Evolutionary conservation across 2,797 vertebrate species (phyloP), one percentile per base, ranked within the genome.

Genomic region (Phalloptychus januarius): DNA sequence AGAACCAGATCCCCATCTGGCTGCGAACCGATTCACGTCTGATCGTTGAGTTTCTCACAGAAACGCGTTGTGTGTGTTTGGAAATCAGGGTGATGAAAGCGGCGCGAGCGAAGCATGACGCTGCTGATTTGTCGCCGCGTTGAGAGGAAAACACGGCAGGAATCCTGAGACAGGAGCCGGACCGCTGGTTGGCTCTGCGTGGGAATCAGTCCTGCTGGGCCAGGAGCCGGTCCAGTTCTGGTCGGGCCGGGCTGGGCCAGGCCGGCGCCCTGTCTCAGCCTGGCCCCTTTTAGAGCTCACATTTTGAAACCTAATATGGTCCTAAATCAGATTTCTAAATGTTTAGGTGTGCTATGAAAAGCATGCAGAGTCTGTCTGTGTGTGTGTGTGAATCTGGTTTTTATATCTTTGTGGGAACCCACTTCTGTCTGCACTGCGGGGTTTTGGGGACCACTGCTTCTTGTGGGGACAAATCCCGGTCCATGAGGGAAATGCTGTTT

Each of bases 251-350:
- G 18, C 46, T 20, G 46, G 5, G 46, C 18, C 46, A 7, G 18
- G 2, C 48, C n/a, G 54, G 10, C 11, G 31, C n/a, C 54, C 54
- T 31, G n/a, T 31, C 12, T 31, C 52, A n/a, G 50, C 23, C 25
- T n/a, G 95, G 94, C 92, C 96, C 93, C 83, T 94, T 95, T 96
- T 96, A 96, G 69, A 86, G 84, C 91, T 91, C 84, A 75, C 94
- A 93, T 92, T 96, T 96, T 96, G 95, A 96, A 96, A 96, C 94
- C 88, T 94, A 94, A 96, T 96, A 96, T 91, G 90, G 86, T 92
- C 93, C 95, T 95, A 96, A 96, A 96, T 96, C 94, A 94, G 94
- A 96, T 96, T 96, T 96, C 94, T 95, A 96, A 95, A 96, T 96
- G 95, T 96, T 96, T 96, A 95, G 94, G 93, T 94, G 94, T 90